Evolutionary conservation across 2,797 vertebrate species (phyloP).

Genomic region (Ataeniobius toweri): DNA sequence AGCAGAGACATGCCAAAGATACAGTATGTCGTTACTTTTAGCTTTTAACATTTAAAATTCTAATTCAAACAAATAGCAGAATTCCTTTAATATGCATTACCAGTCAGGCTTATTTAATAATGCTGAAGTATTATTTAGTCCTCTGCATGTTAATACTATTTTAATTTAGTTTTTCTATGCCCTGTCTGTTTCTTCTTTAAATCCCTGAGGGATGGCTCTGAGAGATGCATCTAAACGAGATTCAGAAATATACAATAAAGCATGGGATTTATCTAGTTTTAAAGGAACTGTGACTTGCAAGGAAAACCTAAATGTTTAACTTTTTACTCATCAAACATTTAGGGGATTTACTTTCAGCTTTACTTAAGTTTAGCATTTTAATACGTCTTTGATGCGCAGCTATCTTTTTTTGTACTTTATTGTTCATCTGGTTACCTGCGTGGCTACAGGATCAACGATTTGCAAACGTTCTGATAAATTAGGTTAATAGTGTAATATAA

Average conservation of each 20-base stretch:
- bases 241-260: neutral
- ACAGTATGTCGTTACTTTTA: neutral
- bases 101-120: neutral
- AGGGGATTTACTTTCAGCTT: neutral
- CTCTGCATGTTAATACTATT: too few species aligned
- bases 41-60: neutral
- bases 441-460: neutral
- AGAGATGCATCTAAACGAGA: neutral
- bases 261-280: neutral
- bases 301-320: neutral
- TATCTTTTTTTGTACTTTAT: neutral
- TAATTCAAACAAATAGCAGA: too few species aligned
- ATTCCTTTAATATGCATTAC: neutral
- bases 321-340: neutral
- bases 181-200: too few species aligned
- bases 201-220: too few species aligned
- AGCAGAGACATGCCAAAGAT: conserved; percentile 29
- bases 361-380: neutral
- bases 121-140: too few species aligned
- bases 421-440: neutral
- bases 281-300: neutral
- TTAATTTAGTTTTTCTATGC: too few species aligned
- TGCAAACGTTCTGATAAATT: neutral
- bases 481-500: neutral
- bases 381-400: neutral